Evolutionary conservation across 2,113 vertebrate genomes (phyloP), one percentile per base, ranked within the genome.

Genomic region (Catharus minimus): DNA sequence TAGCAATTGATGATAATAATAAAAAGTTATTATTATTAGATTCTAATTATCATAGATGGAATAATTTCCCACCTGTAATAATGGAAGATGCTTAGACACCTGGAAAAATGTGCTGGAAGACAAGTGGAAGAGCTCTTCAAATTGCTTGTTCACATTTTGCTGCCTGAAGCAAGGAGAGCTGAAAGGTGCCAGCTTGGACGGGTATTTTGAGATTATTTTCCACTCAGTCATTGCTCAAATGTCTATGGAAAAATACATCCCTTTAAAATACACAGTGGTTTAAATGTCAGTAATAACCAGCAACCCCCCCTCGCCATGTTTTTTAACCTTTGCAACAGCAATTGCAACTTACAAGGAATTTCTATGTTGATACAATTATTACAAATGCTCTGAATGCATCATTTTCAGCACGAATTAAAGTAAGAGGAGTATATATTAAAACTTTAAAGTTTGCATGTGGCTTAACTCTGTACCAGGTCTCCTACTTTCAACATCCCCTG

Each of bases 11-110:
- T 84, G 71, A 66, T 91, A 86, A 79, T 89, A 84, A 68, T 47
- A 57, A 64, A 60, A 93, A 94, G 49, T 50, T 28, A 50, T 50
- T 50, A 50, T 50, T 50, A 50, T 50, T 28, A 16, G 15, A 55
- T 89, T 82, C 43, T 91, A 96, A 93, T 96, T 95, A 95, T 64
- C 44, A n/a, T 47, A 33, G 74, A 87, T 82, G 71, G 23, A 92
- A 85, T 96, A 18, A 87, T 79, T 92, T 93, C 55, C 78, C 43
- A 65, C 46, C 38, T 93, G 52, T 82, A 72, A 87, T 87, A 55
- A 78, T 24, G 76, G 77, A 81, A 88, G 46, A 38, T 28, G 36
- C 41, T 83, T 81, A 86, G 53, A 44, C 53, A 38, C 33, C 89
- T 64, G 61, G 50, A 19, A 64, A 83, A 82, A 80, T 38, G 30